These are phyloP conservation scores for Volucella bombylans DNA, from an alignment of 2,888 invertebrate species.

Conservation along the genomic window DNA sequence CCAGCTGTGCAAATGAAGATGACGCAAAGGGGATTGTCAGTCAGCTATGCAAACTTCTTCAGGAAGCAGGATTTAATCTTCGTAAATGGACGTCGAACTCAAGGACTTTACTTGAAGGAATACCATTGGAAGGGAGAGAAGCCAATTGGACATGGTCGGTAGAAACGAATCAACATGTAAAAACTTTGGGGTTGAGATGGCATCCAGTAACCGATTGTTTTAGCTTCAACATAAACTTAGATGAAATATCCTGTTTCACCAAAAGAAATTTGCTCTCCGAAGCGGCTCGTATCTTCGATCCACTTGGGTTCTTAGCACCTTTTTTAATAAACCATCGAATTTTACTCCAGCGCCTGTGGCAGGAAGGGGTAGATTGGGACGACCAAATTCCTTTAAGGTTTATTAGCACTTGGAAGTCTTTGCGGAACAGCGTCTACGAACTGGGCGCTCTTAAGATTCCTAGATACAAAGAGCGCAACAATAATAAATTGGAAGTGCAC, in stretches of 20 bases:
- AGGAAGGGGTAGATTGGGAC: too few species aligned
- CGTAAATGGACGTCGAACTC: constrained; percentile 49
- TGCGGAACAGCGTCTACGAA: too few species aligned
- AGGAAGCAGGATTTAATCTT: constrained; percentile 36
- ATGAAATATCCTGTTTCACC: constrained; percentile 9
- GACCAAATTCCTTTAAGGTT: too few species aligned
- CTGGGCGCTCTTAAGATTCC: constrained; percentile 1
- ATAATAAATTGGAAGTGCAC: constrained; percentile 6
- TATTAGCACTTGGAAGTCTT: too few species aligned
- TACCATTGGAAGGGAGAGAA: constrained; percentile 26
- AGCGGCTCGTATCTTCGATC: background rate
- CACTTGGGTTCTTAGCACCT: too few species aligned
- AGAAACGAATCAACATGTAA: constrained; percentile 2
- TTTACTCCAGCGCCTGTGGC: too few species aligned
- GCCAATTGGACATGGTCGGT: constrained; percentile 20
- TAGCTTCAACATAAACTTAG: background rate
- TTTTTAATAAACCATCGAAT: too few species aligned
- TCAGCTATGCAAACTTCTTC: constrained; percentile 16
- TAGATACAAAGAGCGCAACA: constrained; percentile 7
- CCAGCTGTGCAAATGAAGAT: constrained; percentile 28
- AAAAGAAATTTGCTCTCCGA: constrained; percentile 27
- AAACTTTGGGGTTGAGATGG: constrained; percentile 18
- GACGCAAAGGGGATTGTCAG: background rate
- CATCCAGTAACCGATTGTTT: constrained; percentile 14
- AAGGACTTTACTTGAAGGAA: background rate